A percentile compares a stretch with the other conserved stretches of the same genome.
phyloP scores from a whole-genome alignment of 2,888 invertebrate genomes.

The Pristionchus exspectatus region DNA sequence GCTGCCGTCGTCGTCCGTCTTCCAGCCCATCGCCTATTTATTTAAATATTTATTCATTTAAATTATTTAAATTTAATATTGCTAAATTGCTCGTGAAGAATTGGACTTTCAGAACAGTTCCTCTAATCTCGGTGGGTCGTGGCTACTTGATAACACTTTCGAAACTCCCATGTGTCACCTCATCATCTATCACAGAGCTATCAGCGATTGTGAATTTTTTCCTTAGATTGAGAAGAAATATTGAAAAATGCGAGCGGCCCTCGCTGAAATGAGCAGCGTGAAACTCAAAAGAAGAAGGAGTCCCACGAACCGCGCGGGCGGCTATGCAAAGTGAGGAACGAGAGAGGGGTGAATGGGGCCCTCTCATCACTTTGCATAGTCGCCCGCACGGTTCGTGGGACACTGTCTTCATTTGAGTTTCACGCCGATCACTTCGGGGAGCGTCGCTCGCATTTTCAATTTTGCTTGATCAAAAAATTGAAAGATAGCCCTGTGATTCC shows the following conservation, averaged over 20 bases:
- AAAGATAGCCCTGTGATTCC: not conserved
- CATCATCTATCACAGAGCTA: too few relatives aligned
- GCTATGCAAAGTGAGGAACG: not conserved
- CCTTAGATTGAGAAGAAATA: not conserved
- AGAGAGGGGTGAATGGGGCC: not conserved
- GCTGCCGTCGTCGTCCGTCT: slow-evolving; percentile 56
- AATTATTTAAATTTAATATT: not conserved
- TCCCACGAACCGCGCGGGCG: not conserved
- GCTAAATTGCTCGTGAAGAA: not conserved
- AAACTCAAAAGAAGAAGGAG: not conserved
- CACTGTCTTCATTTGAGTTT: not conserved
- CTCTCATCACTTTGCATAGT: not conserved
- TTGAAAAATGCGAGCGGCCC: not conserved
- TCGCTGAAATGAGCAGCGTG: not conserved
- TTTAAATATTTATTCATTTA: not conserved
- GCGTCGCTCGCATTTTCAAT: too few relatives aligned
- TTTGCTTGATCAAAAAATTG: not conserved
- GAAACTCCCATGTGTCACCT: too few relatives aligned
- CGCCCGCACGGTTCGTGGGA: not conserved
- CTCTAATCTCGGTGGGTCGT: too few relatives aligned
- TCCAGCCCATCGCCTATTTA: slow-evolving; percentile 52
- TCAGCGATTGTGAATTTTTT: too few relatives aligned
- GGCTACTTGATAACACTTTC: too few relatives aligned
- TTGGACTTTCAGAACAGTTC: not conserved
- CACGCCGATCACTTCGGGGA: not conserved